phyloP scores from a whole-genome alignment of 2,888 invertebrate species.

The Cephalotes varians region DNA sequence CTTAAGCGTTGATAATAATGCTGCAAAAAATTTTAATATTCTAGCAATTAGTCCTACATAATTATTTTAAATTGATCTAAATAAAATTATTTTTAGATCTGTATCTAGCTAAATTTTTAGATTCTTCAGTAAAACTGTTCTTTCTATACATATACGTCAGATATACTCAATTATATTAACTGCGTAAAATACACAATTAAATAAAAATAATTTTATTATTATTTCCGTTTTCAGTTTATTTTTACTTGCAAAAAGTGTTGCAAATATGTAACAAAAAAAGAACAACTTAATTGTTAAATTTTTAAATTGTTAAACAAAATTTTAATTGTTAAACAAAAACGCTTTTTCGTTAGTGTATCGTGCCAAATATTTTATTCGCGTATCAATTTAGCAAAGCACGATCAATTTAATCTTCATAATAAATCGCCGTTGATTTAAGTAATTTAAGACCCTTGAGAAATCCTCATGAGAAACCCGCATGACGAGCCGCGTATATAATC shows the following conservation, averaged over 20 bases:
- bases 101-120: too few relatives aligned
- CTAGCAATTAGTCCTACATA: too few relatives aligned
- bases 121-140: background rate
- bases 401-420: conserved; percentile 2
- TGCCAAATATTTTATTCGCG: background rate
- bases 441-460: background rate
- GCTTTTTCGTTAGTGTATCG: background rate
- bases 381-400: too few relatives aligned
- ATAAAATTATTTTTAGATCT: too few relatives aligned
- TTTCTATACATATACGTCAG: background rate
- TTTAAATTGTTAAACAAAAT: too few relatives aligned
- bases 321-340: too few relatives aligned
- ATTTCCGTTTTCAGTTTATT: background rate
- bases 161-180: background rate
- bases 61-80: too few relatives aligned
- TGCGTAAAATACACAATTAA: background rate
- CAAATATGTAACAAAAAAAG: background rate
- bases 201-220: conserved; percentile 1
- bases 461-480: background rate
- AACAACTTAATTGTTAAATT: background rate
- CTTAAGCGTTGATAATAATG: too few relatives aligned
- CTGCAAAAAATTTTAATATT: too few relatives aligned
- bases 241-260: background rate
- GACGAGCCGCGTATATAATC: conserved; percentile 15
- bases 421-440: background rate